Evolutionary conservation across 2,113 vertebrate species (phyloP), one percentile per base, ranked within the genome.

Genomic region (Ploceus nigricollis): DNA sequence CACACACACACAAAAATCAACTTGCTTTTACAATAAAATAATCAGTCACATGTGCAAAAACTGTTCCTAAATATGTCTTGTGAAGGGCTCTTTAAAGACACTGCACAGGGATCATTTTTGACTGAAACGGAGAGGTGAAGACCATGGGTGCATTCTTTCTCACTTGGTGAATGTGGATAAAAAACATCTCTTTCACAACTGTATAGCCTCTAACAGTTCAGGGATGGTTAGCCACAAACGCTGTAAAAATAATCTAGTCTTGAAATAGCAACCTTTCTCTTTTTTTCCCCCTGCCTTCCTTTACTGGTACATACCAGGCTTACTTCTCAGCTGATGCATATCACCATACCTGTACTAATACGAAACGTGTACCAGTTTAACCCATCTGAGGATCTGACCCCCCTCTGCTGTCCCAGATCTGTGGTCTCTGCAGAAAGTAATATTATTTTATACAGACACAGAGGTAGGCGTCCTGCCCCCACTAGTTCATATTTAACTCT

Each of bases 401-500:
- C 10, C 42, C 81, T 65, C 42, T 80, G 87, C 71, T 94, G 40
- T 54, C 58, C 78, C 94, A 77, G 42, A 94, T 44, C 47, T 39
- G 15, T 54, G 51, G 42, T 47, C 68, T 66, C 76, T 70, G 47
- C 35, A 92, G 72, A 90, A 93, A 53, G 12, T 18, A 70, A 35
- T 86, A 50, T 72, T 80, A 44, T 80, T 80, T 86, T 57, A 53
- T 35, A 56, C 31, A 77, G 42, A 73, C 45, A 70, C 14, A 92
- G 45, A 58, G 28, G 78, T 88, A 81, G 90, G 76, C 4, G 2
- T 90, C 57, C 84, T 94, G 81, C 72, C 35, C 63, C 66, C 79
- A 80, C 71, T 65, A 69, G 75, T 45, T 90, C 85, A 70, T 85
- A 94, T 82, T 96, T 95, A 94, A 93, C 61, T 87, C 56, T 65